phyloP scores from a whole-genome alignment of 2,888 invertebrate species.

The Arctia plantaginis region DNA sequence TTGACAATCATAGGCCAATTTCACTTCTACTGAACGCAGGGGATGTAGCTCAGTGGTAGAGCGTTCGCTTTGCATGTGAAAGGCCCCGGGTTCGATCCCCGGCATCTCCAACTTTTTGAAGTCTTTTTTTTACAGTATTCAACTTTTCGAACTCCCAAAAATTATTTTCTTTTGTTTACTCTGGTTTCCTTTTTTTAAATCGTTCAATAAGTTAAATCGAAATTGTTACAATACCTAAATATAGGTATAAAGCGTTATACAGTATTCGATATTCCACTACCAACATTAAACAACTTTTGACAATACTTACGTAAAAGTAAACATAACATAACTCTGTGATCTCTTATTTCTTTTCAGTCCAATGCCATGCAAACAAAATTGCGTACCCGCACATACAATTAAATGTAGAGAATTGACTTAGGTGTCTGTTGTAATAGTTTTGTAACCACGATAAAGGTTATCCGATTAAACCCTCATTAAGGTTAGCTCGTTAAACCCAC shows the following conservation, averaged over 20 bases:
- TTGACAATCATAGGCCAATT: background rate
- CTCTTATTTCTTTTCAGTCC: background rate
- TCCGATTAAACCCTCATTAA: no score
- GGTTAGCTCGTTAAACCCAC: no score
- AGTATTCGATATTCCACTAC: background rate
- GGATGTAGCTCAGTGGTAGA: slow-evolving; percentile 99
- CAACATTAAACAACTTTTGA: background rate
- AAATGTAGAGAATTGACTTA: background rate
- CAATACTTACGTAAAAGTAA: background rate
- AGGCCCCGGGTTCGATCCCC: slow-evolving; percentile 99
- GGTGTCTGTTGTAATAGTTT: background rate
- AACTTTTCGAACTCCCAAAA: no score
- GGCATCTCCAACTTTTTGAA: slow-evolving; percentile 92
- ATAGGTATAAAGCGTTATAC: background rate
- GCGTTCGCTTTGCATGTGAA: slow-evolving; percentile 99
- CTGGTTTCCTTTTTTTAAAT: no score
- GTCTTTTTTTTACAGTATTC: no score
- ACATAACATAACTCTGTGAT: background rate
- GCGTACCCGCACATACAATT: background rate
- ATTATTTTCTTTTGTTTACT: no score
- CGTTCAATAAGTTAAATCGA: no score
- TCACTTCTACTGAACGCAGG: slow-evolving; percentile 55
- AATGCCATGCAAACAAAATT: background rate
- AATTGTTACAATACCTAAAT: no score
- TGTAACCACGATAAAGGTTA: background rate